Conservation (phyloP, 2,113 vertebrate species). For the Nannospalax galili region DNA sequence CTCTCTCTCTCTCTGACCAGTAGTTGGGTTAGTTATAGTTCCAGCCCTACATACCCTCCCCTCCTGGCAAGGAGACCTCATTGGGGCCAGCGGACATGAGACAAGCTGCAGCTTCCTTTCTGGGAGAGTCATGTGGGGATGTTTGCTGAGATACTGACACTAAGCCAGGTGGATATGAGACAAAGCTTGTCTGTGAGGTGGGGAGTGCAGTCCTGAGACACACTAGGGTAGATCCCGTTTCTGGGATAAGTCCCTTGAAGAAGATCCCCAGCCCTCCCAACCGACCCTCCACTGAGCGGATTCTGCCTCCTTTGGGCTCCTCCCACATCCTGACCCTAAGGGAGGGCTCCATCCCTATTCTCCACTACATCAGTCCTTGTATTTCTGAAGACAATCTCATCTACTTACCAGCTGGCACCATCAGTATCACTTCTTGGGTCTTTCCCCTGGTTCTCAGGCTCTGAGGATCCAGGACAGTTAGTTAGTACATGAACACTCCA, state of each 20-base stretch:
- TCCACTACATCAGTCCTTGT: neutral
- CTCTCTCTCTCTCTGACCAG: neutral
- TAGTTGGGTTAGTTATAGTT: no score
- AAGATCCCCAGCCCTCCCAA: neutral
- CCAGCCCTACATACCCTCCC: no score
- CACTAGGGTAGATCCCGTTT: neutral
- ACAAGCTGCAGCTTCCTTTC: neutral
- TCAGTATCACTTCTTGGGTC: neutral
- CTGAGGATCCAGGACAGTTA: constrained; percentile 51
- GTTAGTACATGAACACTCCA: neutral
- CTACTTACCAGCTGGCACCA: constrained; percentile 58
- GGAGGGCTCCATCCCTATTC: neutral
- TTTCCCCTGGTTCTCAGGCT: constrained; percentile 63
- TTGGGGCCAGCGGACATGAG: neutral
- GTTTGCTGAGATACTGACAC: neutral
- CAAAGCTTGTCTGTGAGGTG: neutral
- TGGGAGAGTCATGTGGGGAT: no score
- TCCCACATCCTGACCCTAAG: neutral
- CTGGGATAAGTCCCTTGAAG: neutral
- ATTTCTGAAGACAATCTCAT: neutral
- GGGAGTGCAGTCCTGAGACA: neutral
- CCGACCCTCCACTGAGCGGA: neutral
- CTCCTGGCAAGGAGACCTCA: neutral
- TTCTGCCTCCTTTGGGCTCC: no score
- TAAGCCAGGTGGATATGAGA: neutral